These are phyloP conservation scores for Tromatobia lineatoria DNA, from an alignment of 2,888 invertebrate genomes.

Conservation along the genomic window DNA sequence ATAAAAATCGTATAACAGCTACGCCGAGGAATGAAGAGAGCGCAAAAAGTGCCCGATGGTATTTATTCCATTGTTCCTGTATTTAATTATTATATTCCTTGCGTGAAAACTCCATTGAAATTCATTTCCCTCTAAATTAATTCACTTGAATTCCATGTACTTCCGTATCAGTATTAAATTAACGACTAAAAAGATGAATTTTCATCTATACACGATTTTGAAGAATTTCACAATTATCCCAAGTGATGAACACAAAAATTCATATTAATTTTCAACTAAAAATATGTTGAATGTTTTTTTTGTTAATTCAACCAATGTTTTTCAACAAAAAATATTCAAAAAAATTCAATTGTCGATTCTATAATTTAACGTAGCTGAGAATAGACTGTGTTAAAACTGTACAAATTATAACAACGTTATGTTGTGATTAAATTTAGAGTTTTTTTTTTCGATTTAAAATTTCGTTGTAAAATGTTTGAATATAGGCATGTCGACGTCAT, in stretches of 20 bases:
- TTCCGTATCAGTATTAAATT: no score
- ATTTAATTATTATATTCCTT: slow-evolving; percentile 3
- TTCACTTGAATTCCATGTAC: not conserved
- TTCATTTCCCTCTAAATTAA: not conserved
- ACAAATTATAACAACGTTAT: not conserved
- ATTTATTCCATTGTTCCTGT: slow-evolving; percentile 16
- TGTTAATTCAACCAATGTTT: no score
- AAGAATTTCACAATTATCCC: not conserved
- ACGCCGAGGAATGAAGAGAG: slow-evolving; percentile 14
- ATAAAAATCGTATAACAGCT: not conserved
- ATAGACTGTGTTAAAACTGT: no score
- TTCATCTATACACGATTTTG: not conserved
- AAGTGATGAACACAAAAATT: no score
- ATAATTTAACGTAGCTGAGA: no score
- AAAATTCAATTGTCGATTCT: no score
- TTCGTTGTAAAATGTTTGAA: slow-evolving; percentile 5
- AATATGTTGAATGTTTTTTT: no score
- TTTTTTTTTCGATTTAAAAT: not conserved
- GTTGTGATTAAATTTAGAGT: not conserved
- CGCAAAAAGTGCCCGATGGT: not conserved
- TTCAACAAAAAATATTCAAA: no score
- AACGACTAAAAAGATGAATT: not conserved
- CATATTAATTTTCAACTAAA: no score
- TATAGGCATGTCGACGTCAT: not conserved
- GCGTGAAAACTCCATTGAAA: not conserved